These are phyloP conservation scores for Lissonota sp. DNA, from an alignment of 2,888 invertebrate genomes.

Conservation along the genomic window DNA sequence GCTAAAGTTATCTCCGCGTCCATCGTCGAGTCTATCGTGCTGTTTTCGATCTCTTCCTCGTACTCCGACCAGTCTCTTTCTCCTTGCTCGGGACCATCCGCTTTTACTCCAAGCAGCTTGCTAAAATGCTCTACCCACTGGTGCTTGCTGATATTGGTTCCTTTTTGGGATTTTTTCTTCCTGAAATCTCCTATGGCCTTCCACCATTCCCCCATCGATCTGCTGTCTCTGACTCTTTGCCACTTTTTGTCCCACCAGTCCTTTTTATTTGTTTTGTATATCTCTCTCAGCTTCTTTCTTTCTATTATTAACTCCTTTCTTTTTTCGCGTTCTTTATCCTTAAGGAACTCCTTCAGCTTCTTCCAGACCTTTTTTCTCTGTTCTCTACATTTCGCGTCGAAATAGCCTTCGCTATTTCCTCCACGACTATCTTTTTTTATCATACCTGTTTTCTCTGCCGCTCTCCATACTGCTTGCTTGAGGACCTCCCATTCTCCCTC, in stretches of 20 bases:
- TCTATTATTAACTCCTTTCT: constrained; percentile 11
- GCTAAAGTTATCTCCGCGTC: constrained; percentile 1
- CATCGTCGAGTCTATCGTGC: background rate
- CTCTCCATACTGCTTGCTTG: background rate
- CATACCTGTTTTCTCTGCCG: constrained; percentile 3
- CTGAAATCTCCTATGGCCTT: constrained; percentile 6
- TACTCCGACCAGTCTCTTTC: background rate
- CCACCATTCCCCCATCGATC: constrained; percentile 7
- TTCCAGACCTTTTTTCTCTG: background rate
- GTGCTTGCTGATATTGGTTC: constrained; percentile 6
- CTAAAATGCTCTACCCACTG: constrained; percentile 12
- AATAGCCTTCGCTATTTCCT: background rate
- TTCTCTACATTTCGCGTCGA: background rate
- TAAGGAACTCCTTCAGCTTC: background rate
- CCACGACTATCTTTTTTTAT: background rate
- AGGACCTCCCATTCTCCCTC: constrained; percentile 2
- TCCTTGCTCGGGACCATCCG: background rate
- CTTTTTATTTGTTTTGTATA: background rate
- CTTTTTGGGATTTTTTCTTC: constrained; percentile 6
- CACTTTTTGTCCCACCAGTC: background rate
- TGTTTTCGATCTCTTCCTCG: background rate
- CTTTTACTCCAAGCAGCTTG: background rate
- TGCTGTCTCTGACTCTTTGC: too few relatives aligned
- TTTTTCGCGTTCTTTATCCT: constrained; percentile 7
- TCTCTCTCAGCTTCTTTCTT: background rate